Evolutionary conservation across 1,140 invertebrate genomes (phyloP), one percentile per base, ranked within the genome.

Genomic region (Trichomalopsis sarcophagae): DNA sequence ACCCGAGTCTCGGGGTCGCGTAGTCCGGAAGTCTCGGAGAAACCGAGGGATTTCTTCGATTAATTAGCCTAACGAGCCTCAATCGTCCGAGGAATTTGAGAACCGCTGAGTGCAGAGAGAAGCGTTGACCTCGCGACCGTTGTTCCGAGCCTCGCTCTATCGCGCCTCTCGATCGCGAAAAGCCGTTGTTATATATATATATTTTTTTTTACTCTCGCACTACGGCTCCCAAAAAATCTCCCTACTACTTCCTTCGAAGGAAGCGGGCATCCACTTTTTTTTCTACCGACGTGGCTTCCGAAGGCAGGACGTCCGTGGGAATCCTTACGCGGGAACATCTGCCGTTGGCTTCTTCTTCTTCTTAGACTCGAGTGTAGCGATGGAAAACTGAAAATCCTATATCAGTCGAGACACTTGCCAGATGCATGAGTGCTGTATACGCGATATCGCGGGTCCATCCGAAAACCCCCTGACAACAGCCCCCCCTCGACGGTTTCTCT

Each of bases 381-480:
- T 71, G 50, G 50, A 62, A 62, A 62, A 62, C 5, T 83, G 83
- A 68, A 75, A 68, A 81, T 85, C 87, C 87, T 87, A 21, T 21
- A 21, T 21, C 17, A 2, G 27, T 17, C 50, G 50, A 55, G 50
- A 55, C 55, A 62, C 17, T 62, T 17, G 55, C 55, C 55, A 62
- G 55, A 62, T 62, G 55, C 13, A 17, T 62, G n/a, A 1, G n/a
- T 62, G n/a, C 17, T 3, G 4, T 21, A n/a, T 50, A 47, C 76
- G 27, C 66, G 40, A 27, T 23, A 6, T 50, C 21, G 13, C 84
- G 44, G 84, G 82, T 85, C 73, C 30, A 71, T 84, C 69, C 27
- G 23, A 36, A 66, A 91, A 89, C 87, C 89, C 90, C 91, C 89
- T 90, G 90, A 91, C 91, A 92, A 91, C 91, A 90, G 90, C 89